A percentile compares a stretch with the other conserved stretches of the same genome.
Conservation (phyloP, 2,797 vertebrate genomes). For the Leptoclinus maculatus region DNA sequence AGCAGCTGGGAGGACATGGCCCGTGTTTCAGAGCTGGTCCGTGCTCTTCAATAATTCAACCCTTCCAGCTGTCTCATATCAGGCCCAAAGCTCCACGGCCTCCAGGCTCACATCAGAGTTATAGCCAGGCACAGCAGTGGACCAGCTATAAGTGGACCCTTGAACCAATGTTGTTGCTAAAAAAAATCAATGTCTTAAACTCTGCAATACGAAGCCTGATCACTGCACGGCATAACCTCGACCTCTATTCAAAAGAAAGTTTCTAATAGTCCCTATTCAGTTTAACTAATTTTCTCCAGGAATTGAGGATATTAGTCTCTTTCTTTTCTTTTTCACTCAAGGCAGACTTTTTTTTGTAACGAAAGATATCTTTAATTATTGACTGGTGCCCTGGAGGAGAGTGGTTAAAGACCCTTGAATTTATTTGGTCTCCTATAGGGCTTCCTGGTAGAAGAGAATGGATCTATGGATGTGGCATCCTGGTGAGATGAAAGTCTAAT, state of each 20-base stretch:
- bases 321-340: conserved; percentile 28
- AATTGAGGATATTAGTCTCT: conserved; percentile 56
- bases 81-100: conserved; percentile 67
- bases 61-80: conserved; percentile 82
- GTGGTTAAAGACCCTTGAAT: conserved; percentile 89
- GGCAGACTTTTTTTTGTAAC: conserved; percentile 82
- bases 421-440: conserved; percentile 89
- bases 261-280: conserved; percentile 5
- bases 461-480: conserved; percentile 95
- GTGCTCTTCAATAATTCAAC: conserved; percentile 84
- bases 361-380: conserved; percentile 95
- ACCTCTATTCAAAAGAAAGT: conserved; percentile 41
- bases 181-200: conserved; percentile 35
- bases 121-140: conserved; percentile 32
- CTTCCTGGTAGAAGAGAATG: conserved; percentile 93
- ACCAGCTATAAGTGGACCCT: conserved; percentile 48
- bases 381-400: conserved; percentile 93
- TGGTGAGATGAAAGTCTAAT: conserved; percentile 99
- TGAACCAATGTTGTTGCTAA: conserved; percentile 42
- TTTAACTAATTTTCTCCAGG: conserved; percentile 52
- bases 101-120: conserved; percentile 59
- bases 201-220: not conserved
- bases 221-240: conserved; percentile 12
- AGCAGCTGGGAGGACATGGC: conserved; percentile 81
- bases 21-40: conserved; percentile 73